Evolutionary conservation across 1,140 invertebrate species (phyloP).

Genomic region (Drosophila cardini): DNA sequence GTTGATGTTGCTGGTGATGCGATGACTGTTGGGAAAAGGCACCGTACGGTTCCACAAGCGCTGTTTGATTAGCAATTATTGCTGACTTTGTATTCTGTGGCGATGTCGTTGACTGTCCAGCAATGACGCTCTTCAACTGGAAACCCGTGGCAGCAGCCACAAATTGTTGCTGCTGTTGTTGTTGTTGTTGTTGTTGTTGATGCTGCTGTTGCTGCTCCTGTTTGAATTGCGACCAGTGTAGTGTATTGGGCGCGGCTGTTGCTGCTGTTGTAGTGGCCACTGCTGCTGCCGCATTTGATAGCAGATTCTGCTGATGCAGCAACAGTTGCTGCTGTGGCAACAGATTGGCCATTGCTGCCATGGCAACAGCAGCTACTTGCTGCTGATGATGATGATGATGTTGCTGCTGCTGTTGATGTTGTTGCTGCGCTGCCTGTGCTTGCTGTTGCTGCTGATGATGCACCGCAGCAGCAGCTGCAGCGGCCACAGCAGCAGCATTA

Average conservation of each 20-base stretch:
- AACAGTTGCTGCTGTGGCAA: slow-evolving; percentile 80
- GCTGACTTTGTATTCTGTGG: slow-evolving; percentile 80
- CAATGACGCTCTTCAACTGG: slow-evolving; percentile 74
- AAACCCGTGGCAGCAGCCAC: slow-evolving; percentile 59
- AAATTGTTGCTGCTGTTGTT: slow-evolving; percentile 73
- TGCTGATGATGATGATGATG: slow-evolving; percentile 80
- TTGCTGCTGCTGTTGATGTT: slow-evolving; percentile 69
- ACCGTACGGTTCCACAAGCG: slow-evolving; percentile 61
- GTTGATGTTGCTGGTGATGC: slow-evolving; percentile 79
- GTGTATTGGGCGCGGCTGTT: slow-evolving; percentile 59
- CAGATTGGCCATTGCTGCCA: slow-evolving; percentile 83
- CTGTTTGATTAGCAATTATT: slow-evolving; percentile 84
- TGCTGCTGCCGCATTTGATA: slow-evolving; percentile 69
- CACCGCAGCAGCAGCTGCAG: slow-evolving; percentile 65
- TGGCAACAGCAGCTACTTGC: slow-evolving; percentile 80
- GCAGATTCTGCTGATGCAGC: slow-evolving; percentile 80
- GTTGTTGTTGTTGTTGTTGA: slow-evolving; percentile 55
- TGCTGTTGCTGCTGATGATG: slow-evolving; percentile 68
- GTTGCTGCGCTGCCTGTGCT: slow-evolving; percentile 55
- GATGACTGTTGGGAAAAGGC: slow-evolving; percentile 48
- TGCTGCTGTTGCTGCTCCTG: slow-evolving; percentile 64
- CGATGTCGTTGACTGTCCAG: slow-evolving; percentile 76
- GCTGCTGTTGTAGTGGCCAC: slow-evolving; percentile 63
- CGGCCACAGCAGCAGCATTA: slow-evolving; percentile 61
- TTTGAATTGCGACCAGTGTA: slow-evolving; percentile 80